These are phyloP conservation scores for Petrolisthes manimaculis DNA, from an alignment of 2,888 invertebrate species.

Conservation along the genomic window DNA sequence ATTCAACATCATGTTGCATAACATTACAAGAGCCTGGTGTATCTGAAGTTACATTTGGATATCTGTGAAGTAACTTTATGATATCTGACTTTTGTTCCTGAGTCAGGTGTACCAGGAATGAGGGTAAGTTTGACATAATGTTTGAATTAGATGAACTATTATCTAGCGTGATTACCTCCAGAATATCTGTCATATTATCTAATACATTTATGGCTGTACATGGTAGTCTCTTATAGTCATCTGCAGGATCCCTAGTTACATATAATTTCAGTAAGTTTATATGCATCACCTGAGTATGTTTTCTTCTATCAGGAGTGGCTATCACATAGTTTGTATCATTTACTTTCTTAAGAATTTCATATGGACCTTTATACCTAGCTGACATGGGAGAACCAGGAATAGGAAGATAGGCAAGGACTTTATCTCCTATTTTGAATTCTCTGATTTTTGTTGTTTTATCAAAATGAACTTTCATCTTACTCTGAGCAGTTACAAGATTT, in stretches of 20 bases:
- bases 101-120: too few relatives aligned
- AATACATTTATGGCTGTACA: neutral
- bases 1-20: neutral
- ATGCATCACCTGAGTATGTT: neutral
- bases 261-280: neutral
- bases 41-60: neutral
- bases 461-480: neutral
- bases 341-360: neutral
- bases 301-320: neutral
- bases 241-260: neutral
- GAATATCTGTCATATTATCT: neutral
- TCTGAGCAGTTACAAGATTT: neutral
- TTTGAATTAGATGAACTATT: too few relatives aligned
- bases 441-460: conserved; percentile 3
- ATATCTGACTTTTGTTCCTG: too few relatives aligned
- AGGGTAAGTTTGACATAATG: too few relatives aligned
- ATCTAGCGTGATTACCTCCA: too few relatives aligned
- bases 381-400: neutral
- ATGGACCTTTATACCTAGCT: neutral
- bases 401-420: neutral
- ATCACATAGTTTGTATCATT: neutral
- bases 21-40: neutral
- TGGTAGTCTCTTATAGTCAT: neutral
- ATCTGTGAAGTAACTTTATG: too few relatives aligned
- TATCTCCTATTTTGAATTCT: neutral